Conservation (phyloP, 37 sponge, comb jelly and placozoan species). For the Ephydatia muelleri region DNA sequence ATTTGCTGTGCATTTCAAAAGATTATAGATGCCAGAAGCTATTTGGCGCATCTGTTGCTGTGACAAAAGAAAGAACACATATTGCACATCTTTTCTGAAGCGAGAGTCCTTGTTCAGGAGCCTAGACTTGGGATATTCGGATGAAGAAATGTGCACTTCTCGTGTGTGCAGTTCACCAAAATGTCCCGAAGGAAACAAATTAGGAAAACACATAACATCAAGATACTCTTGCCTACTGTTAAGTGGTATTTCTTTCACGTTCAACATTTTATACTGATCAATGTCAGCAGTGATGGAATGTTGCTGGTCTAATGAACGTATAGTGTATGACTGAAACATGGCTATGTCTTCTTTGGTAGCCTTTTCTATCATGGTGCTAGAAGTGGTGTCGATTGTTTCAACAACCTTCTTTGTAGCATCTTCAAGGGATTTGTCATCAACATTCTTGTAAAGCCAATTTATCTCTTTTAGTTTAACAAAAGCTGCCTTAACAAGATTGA, state of each 20-base stretch:
- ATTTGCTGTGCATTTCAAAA: constrained; percentile 24
- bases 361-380: constrained; percentile 44
- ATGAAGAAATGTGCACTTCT: constrained; percentile 13
- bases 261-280: constrained; percentile 53
- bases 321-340: constrained; percentile 55
- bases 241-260: constrained; percentile 28
- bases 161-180: constrained; percentile 51
- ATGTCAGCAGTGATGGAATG: constrained; percentile 31
- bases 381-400: constrained; percentile 22
- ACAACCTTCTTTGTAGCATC: constrained; percentile 49
- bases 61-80: constrained; percentile 46
- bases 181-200: constrained; percentile 38
- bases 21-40: constrained; percentile 29
- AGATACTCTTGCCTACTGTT: constrained; percentile 38
- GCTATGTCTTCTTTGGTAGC: constrained; percentile 38
- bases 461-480: constrained; percentile 7
- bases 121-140: constrained; percentile 50
- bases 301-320: constrained; percentile 21
- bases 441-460: constrained; percentile 57
- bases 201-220: constrained; percentile 65
- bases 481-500: not conserved
- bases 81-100: constrained; percentile 49
- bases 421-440: constrained; percentile 43
- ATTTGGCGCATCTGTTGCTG: constrained; percentile 32
- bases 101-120: constrained; percentile 46